Evolutionary conservation across 2,888 invertebrate genomes (phyloP).

Genomic region (Torymus aiolomorphi): DNA sequence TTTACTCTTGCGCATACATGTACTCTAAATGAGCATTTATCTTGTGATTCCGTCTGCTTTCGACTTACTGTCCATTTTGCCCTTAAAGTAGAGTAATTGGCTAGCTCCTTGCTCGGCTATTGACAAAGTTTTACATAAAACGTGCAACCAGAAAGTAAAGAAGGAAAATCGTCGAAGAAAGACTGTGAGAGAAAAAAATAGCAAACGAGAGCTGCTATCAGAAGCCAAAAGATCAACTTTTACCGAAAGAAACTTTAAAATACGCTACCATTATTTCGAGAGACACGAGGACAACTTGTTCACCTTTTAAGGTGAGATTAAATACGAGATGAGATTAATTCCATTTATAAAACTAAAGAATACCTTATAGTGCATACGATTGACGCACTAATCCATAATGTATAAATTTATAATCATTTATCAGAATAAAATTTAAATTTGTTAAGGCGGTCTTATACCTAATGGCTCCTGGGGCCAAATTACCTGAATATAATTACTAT

Average conservation of each 20-base stretch:
- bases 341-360: no score
- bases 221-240: slow-evolving; percentile 6
- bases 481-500: no score
- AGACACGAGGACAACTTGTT: no score
- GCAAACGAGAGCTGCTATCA: background rate
- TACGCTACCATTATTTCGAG: background rate
- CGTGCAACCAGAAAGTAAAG: background rate
- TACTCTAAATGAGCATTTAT: slow-evolving; percentile 45
- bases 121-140: slow-evolving; percentile 37
- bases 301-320: no score
- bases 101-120: slow-evolving; percentile 24
- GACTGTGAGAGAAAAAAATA: slow-evolving; percentile 30
- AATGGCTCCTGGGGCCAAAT: no score
- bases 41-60: slow-evolving; percentile 50
- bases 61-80: no score
- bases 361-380: no score
- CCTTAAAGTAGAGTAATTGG: slow-evolving; percentile 50
- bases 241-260: slow-evolving; percentile 26
- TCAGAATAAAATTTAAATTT: no score
- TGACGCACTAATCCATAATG: no score
- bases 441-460: no score
- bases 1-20: background rate
- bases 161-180: background rate
- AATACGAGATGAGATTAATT: no score
- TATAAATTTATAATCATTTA: no score